Base-by-base conservation (phyloP, 2,888 invertebrate genomes). In the Troides helena region DNA sequence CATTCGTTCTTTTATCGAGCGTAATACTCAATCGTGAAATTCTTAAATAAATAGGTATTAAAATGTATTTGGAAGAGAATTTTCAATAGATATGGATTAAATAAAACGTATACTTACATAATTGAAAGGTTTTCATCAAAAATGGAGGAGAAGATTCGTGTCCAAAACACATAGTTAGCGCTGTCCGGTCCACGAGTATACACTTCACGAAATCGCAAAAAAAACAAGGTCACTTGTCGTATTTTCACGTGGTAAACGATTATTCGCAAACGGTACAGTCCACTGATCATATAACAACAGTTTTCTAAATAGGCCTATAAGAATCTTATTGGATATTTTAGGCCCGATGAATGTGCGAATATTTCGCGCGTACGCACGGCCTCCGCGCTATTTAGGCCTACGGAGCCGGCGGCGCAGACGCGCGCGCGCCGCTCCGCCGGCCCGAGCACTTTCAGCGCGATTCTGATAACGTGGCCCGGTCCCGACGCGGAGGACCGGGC, bases 231-330 rank as follows among this genome's bases (percentile, higher is more conserved):
- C 72, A 72, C 73, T 74, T 71, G 63, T 62, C 3, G 75, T 74
- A 74, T 81, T 81, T 78, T 65, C 59, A 43, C 30, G 75, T 79
- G 84, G 88, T 81, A 74, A 68, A 72, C 68, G 72, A 72, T 82
- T 81, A 87, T 83, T 80, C 78, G 53, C 70, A 80, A 76, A 82
- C 77, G 80, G 62, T 60, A 75, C 43, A 69, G 77, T 78, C 80
- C 79, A 72, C 57, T n/a, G 74, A 72, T 68, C 74, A 72, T 68
- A 75, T 78, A 80, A 72, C 62, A 72, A 69, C 63, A 74, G 75
- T 80, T 74, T 76, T 80, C 80, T 82, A 88, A 89, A 89, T 90
- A 89, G 91, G 91, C 91, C 91, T 92, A 92, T 85, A 90, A 83
- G 89, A 91, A 87, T 92, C 89, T 91, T 91, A 89, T 90, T 87